Evolutionary conservation across 2,888 invertebrate genomes (phyloP).

Genomic region (Liposcelis brunnea): DNA sequence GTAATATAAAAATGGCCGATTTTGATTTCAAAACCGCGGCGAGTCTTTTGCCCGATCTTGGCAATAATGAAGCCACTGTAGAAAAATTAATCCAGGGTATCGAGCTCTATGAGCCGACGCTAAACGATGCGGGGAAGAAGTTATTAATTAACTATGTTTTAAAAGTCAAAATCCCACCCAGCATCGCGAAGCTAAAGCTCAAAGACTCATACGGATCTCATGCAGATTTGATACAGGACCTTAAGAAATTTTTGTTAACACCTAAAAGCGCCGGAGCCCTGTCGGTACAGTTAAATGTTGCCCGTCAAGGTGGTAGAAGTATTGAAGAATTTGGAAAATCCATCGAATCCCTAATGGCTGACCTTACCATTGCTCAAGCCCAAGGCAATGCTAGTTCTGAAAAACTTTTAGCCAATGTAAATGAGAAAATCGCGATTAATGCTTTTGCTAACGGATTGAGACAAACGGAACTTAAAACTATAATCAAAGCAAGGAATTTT

Average conservation of each 20-base stretch:
- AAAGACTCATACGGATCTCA: no score
- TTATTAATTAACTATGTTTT: slow-evolving; percentile 15
- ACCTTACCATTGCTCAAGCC: slow-evolving; percentile 15
- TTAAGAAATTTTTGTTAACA: slow-evolving; percentile 14
- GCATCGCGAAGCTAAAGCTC: slow-evolving; percentile 14
- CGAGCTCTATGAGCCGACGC: slow-evolving; percentile 15
- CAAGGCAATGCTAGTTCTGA: slow-evolving; percentile 11
- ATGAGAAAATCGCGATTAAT: slow-evolving; percentile 17
- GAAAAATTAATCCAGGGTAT: slow-evolving; percentile 16
- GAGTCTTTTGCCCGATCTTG: no score
- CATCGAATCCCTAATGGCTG: slow-evolving; percentile 14
- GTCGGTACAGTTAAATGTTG: slow-evolving; percentile 12
- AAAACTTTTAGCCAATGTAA: slow-evolving; percentile 12
- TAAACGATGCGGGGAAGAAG: slow-evolving; percentile 15
- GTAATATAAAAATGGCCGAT: no score
- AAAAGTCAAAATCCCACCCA: slow-evolving; percentile 13
- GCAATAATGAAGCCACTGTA: no score
- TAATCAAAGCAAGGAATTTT: slow-evolving; percentile 15
- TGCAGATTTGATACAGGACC: slow-evolving; percentile 9
- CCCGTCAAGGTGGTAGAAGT: slow-evolving; percentile 12
- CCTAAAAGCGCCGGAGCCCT: slow-evolving; percentile 14
- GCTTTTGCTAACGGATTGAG: slow-evolving; percentile 16
- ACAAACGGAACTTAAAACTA: slow-evolving; percentile 13
- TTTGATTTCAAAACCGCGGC: no score
- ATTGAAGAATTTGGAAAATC: slow-evolving; percentile 14